Evolutionary conservation across 2,888 invertebrate species (phyloP).

Genomic region (Lissonota sp.): DNA sequence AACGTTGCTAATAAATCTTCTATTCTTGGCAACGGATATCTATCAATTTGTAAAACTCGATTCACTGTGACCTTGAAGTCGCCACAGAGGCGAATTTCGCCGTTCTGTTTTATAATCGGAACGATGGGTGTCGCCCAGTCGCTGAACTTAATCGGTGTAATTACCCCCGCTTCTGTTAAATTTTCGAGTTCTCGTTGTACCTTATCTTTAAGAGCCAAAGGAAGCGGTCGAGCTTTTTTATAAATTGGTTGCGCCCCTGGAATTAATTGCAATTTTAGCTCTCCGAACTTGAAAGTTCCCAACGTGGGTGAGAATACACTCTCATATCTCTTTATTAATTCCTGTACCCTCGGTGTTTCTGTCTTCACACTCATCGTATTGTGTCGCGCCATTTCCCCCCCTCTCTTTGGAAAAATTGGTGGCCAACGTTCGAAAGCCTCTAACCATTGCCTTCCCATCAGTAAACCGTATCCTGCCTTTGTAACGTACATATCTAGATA

Average conservation of each 20-base stretch:
- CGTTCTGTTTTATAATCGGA: slow-evolving; percentile 76
- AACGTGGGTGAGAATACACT: slow-evolving; percentile 46
- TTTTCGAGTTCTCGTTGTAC: slow-evolving; percentile 67
- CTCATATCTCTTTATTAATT: not conserved
- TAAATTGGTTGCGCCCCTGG: slow-evolving; percentile 54
- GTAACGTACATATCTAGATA: slow-evolving; percentile 49
- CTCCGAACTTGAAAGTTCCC: slow-evolving; percentile 56
- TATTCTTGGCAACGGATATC: slow-evolving; percentile 70
- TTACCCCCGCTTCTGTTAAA: slow-evolving; percentile 61
- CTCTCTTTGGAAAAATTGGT: slow-evolving; percentile 27
- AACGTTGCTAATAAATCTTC: slow-evolving; percentile 66
- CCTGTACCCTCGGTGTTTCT: slow-evolving; percentile 4
- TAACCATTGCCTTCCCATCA: slow-evolving; percentile 48
- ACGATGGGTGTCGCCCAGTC: slow-evolving; percentile 67
- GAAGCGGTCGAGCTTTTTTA: slow-evolving; percentile 66
- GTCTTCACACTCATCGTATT: not conserved
- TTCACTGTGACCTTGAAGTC: slow-evolving; percentile 77
- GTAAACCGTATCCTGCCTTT: slow-evolving; percentile 54
- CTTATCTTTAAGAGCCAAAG: slow-evolving; percentile 15
- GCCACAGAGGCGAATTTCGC: slow-evolving; percentile 75
- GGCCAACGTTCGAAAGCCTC: slow-evolving; percentile 16
- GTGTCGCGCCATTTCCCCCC: slow-evolving; percentile 3
- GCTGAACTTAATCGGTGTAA: slow-evolving; percentile 16
- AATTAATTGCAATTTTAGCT: slow-evolving; percentile 59
- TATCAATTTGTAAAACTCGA: slow-evolving; percentile 66